Base-by-base conservation (phyloP, 2,888 invertebrate species). In the Nycteola revayana region DNA sequence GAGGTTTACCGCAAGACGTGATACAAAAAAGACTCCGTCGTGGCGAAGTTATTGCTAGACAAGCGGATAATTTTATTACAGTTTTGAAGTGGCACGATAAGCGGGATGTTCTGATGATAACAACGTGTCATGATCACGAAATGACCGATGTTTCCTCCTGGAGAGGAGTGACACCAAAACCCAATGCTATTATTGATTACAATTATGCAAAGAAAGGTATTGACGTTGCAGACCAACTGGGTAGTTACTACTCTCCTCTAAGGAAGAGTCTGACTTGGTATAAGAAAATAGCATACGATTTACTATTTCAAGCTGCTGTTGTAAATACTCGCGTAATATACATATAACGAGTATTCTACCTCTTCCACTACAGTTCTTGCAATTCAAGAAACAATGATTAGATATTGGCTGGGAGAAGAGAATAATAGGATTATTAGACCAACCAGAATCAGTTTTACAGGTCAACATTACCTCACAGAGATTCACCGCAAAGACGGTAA, bases 31-130 rank as follows among this genome's bases (percentile, higher is more conserved):
- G n/a, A n/a, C n/a, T n/a, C n/a, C n/a, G n/a, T n/a, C n/a, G 20
- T 1, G 49, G 36, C 29, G 38, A 48, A 25, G 20, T 34, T 36
- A 31, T 44, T 4, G 49, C 39, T 7, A 41, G 37, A 7, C 48
- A 50, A 33, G 46, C 39, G 10, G 48, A 50, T 24, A 46, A 48
- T 27, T 35, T 30, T 7, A 34, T 40, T 34, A 49, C 53, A 20
- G 49, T 49, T n/a, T 30, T 52, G 9, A 52, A 49, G 35, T 49
- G 45, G 49, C 45, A 22, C 14, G 51, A 49, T 41, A 45, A 49
- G 25, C 42, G 40, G 2, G 44, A 48, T 17, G 44, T 50, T 7
- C 34, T 50, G 2, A 50, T 50, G 48, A 45, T 50, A 24, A 48
- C 50, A 5, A 48, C 50, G 31, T 50, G 40, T 9, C 48, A 50